Base-by-base conservation (phyloP, 2,888 invertebrate genomes). In the Trissonchulus latispiculum region DNA sequence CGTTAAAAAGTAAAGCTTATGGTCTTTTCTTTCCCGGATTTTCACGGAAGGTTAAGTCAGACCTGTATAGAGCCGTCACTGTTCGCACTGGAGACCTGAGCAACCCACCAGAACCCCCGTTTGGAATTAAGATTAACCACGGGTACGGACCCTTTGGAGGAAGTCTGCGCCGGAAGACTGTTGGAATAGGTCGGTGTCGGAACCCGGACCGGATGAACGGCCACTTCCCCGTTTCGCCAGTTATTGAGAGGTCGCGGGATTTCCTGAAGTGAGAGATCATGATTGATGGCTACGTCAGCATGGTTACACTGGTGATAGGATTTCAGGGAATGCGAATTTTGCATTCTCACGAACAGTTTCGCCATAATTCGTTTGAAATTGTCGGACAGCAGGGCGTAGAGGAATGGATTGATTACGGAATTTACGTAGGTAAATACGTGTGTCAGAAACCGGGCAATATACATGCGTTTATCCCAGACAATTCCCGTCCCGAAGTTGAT, bases 361-460 rank as follows among this genome's bases (percentile, higher is more conserved):
- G 32, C 32, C 8, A 64, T 32, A n/a, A 64, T 64, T 15, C 66
- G 66, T 28, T 64, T 64, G 35, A 70, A 70, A 23, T 70, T 23
- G 8, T 70, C 71, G 31, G 71, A 70, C 8, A 61, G 8, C 3
- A 70, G 28, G 28, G 29, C 33, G 71, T 70, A 70, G 8, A 70
- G 61, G 3, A 70, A 61, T 23, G 71, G 71, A 32, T 70, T 70
- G 2, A 70, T 32, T 8, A 23, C n/a, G n/a, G 71, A 70, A 61
- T 70, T 61, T 29, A 70, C 3, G 33, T 70, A 70, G 32, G 71
- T 70, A 28, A 61, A 61, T 8, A 70, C 33, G 61, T 70, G 71
- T 2, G 59, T 64, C 23, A 70, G 3, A 29, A 70, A 28, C 15
- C 33, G n/a, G 2, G 23, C 15, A 3, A 70, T 33, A 32, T 64